These are phyloP conservation scores for Ursus arctos DNA, from an alignment of 2,113 vertebrate species.

Conservation along the genomic window DNA sequence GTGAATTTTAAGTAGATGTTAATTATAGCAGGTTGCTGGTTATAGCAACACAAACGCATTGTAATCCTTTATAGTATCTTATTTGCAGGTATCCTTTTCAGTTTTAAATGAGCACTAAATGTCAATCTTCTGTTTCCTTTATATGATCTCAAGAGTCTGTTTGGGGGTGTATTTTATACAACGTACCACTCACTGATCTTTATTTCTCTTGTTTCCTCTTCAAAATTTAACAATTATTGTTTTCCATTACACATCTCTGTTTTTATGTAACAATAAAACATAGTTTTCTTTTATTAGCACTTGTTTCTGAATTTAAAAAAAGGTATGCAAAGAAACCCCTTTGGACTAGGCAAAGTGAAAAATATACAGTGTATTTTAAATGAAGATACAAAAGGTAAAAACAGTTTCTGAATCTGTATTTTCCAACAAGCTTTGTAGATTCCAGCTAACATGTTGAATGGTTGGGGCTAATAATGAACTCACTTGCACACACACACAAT, in stretches of 20 bases:
- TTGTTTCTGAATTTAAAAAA: background rate
- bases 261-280: slow-evolving; percentile 39
- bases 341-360: background rate
- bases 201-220: background rate
- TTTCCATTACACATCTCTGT: background rate
- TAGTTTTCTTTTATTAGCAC: background rate
- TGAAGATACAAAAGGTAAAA: background rate
- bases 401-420: slow-evolving; percentile 30
- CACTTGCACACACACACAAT: background rate
- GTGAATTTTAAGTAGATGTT: background rate
- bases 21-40: background rate
- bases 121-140: background rate
- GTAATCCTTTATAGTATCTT: background rate
- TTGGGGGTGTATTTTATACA: background rate
- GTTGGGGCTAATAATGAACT: background rate
- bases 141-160: background rate
- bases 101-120: background rate
- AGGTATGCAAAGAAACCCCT: background rate
- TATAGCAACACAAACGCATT: background rate
- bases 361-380: background rate
- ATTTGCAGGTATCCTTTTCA: background rate
- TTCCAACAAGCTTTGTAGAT: background rate
- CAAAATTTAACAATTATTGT: background rate
- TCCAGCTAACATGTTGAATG: background rate
- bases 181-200: background rate